Percentiles rank a stretch among this genome's conserved stretches.
These are phyloP conservation scores for Apistogramma diplotaenia DNA, from an alignment of 2,113 vertebrate genomes.

Conservation along the genomic window DNA sequence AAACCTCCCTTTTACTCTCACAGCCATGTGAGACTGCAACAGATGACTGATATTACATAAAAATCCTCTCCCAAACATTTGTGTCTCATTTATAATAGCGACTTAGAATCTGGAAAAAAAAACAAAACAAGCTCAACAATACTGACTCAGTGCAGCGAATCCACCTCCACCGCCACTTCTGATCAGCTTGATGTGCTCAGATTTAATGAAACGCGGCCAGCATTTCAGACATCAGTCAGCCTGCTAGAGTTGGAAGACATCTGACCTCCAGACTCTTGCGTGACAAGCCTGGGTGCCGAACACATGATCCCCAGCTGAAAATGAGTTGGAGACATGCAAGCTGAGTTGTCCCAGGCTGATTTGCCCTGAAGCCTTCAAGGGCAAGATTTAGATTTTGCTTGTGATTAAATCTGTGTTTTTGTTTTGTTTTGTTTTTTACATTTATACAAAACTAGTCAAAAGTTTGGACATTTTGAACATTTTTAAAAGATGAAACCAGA, in stretches of 20 bases:
- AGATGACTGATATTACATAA: background rate
- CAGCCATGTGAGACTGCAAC: background rate
- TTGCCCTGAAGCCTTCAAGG: background rate
- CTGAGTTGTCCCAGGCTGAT: background rate
- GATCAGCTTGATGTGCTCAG: conserved; percentile 6
- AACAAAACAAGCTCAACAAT: background rate
- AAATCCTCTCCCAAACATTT: background rate
- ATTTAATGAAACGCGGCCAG: conserved; percentile 8
- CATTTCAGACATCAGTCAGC: conserved; percentile 6
- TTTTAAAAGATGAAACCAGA: background rate
- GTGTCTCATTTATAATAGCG: background rate
- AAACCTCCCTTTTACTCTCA: background rate
- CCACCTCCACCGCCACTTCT: background rate
- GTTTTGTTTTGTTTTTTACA: too few species aligned
- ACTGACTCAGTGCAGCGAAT: background rate
- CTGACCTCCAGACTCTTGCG: conserved; percentile 13
- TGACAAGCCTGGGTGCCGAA: conserved; percentile 20
- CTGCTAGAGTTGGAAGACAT: background rate
- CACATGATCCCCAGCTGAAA: conserved; percentile 7
- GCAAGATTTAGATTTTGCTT: background rate
- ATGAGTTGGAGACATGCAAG: background rate
- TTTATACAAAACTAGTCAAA: too few species aligned
- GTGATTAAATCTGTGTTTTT: background rate
- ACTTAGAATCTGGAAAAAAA: background rate
- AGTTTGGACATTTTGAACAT: background rate